Conservation (phyloP, 2,888 invertebrate genomes). For the Drosophila lacicola region DNA sequence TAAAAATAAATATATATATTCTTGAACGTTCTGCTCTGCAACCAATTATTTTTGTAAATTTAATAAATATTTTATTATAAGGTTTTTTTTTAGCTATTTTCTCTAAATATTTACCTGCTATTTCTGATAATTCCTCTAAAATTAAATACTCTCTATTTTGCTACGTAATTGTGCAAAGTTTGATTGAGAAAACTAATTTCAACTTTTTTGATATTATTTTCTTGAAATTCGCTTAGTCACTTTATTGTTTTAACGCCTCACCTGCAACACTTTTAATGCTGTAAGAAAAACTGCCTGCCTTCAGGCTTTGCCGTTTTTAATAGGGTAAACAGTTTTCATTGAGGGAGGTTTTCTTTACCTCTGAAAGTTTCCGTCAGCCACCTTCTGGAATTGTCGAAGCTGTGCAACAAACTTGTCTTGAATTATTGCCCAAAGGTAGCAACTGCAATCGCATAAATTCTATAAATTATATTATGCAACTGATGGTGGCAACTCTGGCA, state of each 20-base stretch:
- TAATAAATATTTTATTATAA: too few relatives aligned
- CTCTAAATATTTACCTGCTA: too few relatives aligned
- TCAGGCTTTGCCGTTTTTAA: not conserved
- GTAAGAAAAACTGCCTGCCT: not conserved
- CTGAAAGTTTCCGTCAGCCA: not conserved
- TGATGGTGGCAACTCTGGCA: conserved; percentile 16
- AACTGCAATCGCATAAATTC: conserved; percentile 47
- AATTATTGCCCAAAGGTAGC: conserved; percentile 50
- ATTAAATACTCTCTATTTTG: not conserved
- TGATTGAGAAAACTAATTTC: not conserved
- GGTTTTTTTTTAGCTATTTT: too few relatives aligned
- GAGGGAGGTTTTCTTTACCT: not conserved
- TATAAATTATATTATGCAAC: conserved; percentile 47
- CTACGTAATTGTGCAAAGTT: not conserved
- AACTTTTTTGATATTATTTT: not conserved
- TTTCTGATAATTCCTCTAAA: too few relatives aligned
- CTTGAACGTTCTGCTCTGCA: too few relatives aligned
- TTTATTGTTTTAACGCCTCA: not conserved
- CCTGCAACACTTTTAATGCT: not conserved
- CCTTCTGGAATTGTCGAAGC: conserved; percentile 18
- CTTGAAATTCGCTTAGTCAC: not conserved
- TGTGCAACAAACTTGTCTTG: conserved; percentile 46
- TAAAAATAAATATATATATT: too few relatives aligned
- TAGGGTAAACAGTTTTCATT: not conserved
- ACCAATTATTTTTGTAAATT: too few relatives aligned